A percentile compares a stretch with the other conserved stretches of the same genome.
Conservation (phyloP, 2,113 vertebrate species). For the Okapia johnstoni region DNA sequence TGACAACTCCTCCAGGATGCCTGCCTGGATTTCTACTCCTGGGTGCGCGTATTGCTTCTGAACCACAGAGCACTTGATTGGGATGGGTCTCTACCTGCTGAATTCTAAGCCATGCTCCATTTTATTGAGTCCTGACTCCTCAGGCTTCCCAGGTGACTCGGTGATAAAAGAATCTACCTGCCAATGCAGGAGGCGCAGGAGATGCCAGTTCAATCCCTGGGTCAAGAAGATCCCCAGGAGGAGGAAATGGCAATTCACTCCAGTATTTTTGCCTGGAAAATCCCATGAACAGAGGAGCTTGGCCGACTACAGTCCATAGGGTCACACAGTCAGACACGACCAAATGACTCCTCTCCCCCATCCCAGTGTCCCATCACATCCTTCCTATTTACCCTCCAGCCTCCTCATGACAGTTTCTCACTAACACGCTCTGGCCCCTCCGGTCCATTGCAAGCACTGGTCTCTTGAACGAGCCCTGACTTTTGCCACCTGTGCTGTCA, state of each 20-base stretch:
- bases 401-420: too few relatives aligned
- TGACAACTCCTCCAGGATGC: background rate
- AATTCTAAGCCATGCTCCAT: background rate
- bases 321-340: background rate
- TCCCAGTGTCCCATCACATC: accelerated
- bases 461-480: background rate
- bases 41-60: background rate
- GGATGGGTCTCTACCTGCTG: background rate
- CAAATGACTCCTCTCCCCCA: background rate
- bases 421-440: background rate
- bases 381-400: background rate
- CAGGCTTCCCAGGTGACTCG: background rate
- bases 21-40: background rate
- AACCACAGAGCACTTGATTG: too few relatives aligned
- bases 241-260: background rate
- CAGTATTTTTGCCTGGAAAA: background rate
- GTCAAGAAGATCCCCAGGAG: background rate
- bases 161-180: background rate
- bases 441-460: background rate
- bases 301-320: background rate
- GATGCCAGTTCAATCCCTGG: background rate
- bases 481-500: background rate
- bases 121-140: background rate
- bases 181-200: background rate
- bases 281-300: background rate